phyloP scores from a whole-genome alignment of 2,888 invertebrate genomes.

The Rhamnusium bicolor region DNA sequence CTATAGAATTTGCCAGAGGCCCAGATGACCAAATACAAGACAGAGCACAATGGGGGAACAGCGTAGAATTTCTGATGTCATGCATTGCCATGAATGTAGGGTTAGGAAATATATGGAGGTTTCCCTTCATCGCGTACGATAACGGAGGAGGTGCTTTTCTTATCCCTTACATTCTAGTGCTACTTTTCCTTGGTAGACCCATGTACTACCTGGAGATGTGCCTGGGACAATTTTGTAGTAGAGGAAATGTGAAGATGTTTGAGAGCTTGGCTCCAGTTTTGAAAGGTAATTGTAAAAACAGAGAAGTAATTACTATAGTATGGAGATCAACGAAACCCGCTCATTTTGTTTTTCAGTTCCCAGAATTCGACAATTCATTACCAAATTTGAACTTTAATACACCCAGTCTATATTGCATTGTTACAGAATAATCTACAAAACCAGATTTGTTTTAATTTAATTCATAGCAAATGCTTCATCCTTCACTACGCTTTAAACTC shows the following conservation, averaged over 20 bases:
- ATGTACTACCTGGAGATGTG: conserved; percentile 89
- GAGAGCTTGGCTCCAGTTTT: conserved; percentile 82
- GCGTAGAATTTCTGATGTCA: conserved; percentile 78
- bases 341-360: too few species aligned
- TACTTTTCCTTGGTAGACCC: conserved; percentile 82
- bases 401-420: too few species aligned
- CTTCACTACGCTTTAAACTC: too few species aligned
- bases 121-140: conserved; percentile 78
- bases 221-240: conserved; percentile 86
- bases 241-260: conserved; percentile 83
- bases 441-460: too few species aligned
- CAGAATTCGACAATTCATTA: too few species aligned
- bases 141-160: conserved; percentile 81
- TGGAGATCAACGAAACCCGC: too few species aligned
- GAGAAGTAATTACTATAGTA: too few species aligned
- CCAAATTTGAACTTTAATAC: too few species aligned
- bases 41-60: conserved; percentile 74
- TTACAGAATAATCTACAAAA: too few species aligned
- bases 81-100: conserved; percentile 79
- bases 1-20: conserved; percentile 21
- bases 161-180: conserved; percentile 78
- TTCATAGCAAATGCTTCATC: too few species aligned
- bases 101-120: conserved; percentile 79
- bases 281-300: too few species aligned
- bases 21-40: conserved; percentile 46